Percentiles rank a stretch among this genome's conserved stretches.
Conservation (phyloP, 2,888 invertebrate species). For the Panzeria rudis region DNA sequence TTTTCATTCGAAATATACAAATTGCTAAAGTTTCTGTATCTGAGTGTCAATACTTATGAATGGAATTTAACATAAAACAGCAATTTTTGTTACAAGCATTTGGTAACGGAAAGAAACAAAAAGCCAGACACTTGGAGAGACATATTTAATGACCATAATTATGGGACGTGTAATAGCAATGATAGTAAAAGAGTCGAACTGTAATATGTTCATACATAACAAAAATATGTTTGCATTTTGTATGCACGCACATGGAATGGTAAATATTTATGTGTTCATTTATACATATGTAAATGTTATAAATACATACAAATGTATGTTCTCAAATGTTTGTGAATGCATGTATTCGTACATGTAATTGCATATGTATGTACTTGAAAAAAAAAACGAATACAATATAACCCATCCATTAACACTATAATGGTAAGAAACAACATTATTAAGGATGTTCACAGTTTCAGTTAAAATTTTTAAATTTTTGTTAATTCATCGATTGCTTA, state of each 20-base stretch:
- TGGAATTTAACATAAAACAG: slow-evolving; percentile 5
- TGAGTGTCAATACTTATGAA: slow-evolving; percentile 22
- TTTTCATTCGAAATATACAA: not conserved
- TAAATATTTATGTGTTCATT: not conserved
- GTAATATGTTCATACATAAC: slow-evolving; percentile 7
- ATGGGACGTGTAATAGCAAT: slow-evolving; percentile 40
- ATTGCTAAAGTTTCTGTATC: slow-evolving; percentile 1
- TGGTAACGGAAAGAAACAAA: slow-evolving; percentile 56
- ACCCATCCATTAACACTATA: slow-evolving; percentile 40
- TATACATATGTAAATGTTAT: not conserved
- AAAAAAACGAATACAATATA: slow-evolving; percentile 11
- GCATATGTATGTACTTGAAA: not conserved
- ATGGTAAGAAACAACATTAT: not conserved
- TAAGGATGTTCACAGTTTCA: not conserved
- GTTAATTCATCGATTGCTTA: too few species aligned
- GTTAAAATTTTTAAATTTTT: not conserved
- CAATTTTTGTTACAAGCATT: slow-evolving; percentile 44
- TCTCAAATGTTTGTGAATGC: not conserved
- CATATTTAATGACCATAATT: slow-evolving; percentile 63
- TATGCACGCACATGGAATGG: not conserved
- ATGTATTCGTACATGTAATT: not conserved
- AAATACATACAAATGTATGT: not conserved
- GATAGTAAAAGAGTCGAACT: not conserved
- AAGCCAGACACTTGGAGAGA: slow-evolving; percentile 38
- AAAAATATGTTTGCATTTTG: slow-evolving; percentile 1